phyloP scores from a whole-genome alignment of 2,113 vertebrate genomes.

The Scytalopus superciliaris region DNA sequence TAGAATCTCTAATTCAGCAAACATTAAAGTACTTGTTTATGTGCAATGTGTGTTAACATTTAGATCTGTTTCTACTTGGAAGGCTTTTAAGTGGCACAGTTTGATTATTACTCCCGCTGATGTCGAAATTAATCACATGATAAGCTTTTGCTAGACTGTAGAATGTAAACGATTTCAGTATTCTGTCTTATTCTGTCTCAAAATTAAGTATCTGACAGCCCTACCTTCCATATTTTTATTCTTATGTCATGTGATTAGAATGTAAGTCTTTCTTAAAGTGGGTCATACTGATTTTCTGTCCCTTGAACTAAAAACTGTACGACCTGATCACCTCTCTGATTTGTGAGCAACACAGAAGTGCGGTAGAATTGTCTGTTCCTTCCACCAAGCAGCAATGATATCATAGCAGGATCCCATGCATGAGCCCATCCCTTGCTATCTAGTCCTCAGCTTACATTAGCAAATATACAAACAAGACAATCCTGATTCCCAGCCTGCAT shows the following conservation, averaged over 20 bases:
- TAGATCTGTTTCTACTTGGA: background rate
- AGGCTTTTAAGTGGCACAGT: background rate
- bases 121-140: background rate
- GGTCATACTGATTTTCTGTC: background rate
- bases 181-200: background rate
- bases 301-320: background rate
- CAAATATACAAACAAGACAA: background rate
- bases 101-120: background rate
- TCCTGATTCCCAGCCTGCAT: background rate
- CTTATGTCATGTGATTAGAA: background rate
- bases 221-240: background rate
- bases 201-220: background rate
- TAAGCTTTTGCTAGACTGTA: background rate
- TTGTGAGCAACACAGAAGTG: background rate
- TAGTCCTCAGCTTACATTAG: background rate
- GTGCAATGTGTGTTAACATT: background rate
- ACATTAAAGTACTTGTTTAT: background rate
- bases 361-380: background rate
- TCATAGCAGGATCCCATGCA: background rate
- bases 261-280: background rate
- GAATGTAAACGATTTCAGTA: background rate
- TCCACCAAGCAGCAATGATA: background rate
- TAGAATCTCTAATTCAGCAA: background rate
- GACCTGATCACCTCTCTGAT: background rate
- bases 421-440: background rate